Evolutionary conservation across 2,113 vertebrate genomes (phyloP).

Genomic region (Engraulis encrasicolus): DNA sequence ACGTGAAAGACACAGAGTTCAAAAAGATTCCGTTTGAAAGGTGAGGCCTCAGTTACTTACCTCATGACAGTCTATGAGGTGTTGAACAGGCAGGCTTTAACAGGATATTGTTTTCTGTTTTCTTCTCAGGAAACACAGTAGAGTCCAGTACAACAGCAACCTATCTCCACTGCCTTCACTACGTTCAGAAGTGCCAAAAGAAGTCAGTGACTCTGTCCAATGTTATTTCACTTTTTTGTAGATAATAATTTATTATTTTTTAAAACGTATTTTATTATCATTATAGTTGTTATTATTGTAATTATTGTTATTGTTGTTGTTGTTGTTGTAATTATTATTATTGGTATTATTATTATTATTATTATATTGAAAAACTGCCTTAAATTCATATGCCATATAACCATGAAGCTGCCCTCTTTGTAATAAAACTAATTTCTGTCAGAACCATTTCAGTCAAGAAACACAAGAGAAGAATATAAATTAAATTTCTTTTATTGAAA

Average conservation of each 20-base stretch:
- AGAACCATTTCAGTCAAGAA: no score
- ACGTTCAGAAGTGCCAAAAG: slow-evolving; percentile 88
- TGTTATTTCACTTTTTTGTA: neutral
- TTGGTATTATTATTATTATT: no score
- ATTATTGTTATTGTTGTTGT: no score
- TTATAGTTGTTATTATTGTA: no score
- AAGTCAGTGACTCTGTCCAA: slow-evolving; percentile 78
- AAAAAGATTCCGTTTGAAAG: slow-evolving; percentile 97
- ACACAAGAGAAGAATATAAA: no score
- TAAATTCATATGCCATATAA: neutral
- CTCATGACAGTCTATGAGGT: neutral
- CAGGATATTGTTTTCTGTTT: neutral
- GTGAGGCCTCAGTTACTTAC: slow-evolving; percentile 70
- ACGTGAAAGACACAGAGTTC: slow-evolving; percentile 93
- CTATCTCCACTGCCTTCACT: slow-evolving; percentile 82
- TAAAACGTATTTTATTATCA: no score
- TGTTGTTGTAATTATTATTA: no score
- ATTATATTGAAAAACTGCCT: no score
- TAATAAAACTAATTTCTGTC: neutral
- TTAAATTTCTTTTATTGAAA: no score
- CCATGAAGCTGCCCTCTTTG: neutral
- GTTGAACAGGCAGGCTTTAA: neutral
- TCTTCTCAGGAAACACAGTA: slow-evolving; percentile 91
- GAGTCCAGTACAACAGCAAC: slow-evolving; percentile 86
- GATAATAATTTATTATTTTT: no score